Evolutionary conservation across 2,113 vertebrate genomes (phyloP).

Genomic region (Pelvicachromis taeniatus): DNA sequence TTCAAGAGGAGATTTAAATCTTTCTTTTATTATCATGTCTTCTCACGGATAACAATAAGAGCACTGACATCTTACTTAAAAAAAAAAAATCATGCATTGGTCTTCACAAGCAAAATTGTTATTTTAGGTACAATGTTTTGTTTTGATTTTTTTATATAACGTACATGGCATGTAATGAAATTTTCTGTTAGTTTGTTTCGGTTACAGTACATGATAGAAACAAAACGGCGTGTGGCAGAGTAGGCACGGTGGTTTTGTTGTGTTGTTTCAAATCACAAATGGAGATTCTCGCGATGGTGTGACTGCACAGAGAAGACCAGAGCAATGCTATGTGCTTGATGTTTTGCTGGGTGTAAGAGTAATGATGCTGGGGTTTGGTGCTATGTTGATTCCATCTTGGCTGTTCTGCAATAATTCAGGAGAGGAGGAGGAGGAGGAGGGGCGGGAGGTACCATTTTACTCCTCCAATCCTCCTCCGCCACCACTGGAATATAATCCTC

Average conservation of each 20-base stretch:
- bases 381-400: slow-evolving; percentile 70
- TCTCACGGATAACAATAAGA: slow-evolving; percentile 17
- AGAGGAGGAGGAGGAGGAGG: slow-evolving; percentile 23
- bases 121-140: not conserved
- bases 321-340: slow-evolving; percentile 24
- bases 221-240: not conserved
- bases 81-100: not conserved
- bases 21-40: slow-evolving; percentile 13
- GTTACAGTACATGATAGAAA: not conserved
- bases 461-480: slow-evolving; percentile 66
- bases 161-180: not conserved
- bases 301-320: slow-evolving; percentile 11
- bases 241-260: not conserved
- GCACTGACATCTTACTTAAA: not conserved
- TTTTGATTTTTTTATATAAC: not conserved
- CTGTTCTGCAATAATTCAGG: slow-evolving; percentile 69
- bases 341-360: slow-evolving; percentile 50
- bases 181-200: not conserved
- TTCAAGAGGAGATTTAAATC: slow-evolving; percentile 22
- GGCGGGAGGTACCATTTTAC: slow-evolving; percentile 61
- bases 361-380: slow-evolving; percentile 55
- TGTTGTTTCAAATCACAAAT: slow-evolving; percentile 26
- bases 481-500: slow-evolving; percentile 78
- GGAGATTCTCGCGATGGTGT: slow-evolving; percentile 32
- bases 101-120: not conserved